A percentile compares a stretch with the other conserved stretches of the same genome.
phyloP scores from a whole-genome alignment of 2,888 invertebrate genomes.

The Himalopsyche tibetana region DNA sequence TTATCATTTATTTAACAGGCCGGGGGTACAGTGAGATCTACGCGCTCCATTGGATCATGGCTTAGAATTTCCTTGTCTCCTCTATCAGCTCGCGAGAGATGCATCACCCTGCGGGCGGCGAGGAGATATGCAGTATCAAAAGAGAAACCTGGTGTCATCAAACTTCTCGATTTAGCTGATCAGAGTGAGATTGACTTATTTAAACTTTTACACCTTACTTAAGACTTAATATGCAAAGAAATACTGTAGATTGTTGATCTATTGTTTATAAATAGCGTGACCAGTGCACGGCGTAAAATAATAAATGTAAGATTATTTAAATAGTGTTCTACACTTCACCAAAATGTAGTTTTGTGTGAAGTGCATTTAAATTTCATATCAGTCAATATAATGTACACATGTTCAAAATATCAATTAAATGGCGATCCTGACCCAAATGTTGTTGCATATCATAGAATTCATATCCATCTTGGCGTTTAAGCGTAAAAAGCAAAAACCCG shows the following conservation, averaged over 20 bases:
- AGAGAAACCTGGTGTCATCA: constrained; percentile 90
- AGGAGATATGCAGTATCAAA: constrained; percentile 90
- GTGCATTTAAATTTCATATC: too few species aligned
- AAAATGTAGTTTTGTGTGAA: too few species aligned
- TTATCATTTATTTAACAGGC: constrained; percentile 68
- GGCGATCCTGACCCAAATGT: too few species aligned
- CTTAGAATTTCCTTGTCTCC: constrained; percentile 74
- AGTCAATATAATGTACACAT: too few species aligned
- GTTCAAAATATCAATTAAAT: too few species aligned
- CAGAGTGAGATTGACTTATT: constrained; percentile 81
- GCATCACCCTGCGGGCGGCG: constrained; percentile 90
- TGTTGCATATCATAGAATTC: too few species aligned
- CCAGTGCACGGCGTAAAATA: too few species aligned
- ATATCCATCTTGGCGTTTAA: too few species aligned
- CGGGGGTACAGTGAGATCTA: constrained; percentile 71
- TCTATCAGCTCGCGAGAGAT: constrained; percentile 80
- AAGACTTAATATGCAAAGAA: not conserved
- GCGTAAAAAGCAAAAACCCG: too few species aligned
- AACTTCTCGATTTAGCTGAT: constrained; percentile 94
- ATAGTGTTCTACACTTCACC: too few species aligned
- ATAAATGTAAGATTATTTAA: not conserved
- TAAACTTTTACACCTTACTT: not conserved
- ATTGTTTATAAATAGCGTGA: too few species aligned
- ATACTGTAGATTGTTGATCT: constrained; percentile 26
- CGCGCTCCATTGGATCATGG: constrained; percentile 70